Percentiles rank a stretch among this genome's conserved stretches.
phyloP scores from a whole-genome alignment of 92 coral and sea anemone species.

The Palythoa grandiflora region DNA sequence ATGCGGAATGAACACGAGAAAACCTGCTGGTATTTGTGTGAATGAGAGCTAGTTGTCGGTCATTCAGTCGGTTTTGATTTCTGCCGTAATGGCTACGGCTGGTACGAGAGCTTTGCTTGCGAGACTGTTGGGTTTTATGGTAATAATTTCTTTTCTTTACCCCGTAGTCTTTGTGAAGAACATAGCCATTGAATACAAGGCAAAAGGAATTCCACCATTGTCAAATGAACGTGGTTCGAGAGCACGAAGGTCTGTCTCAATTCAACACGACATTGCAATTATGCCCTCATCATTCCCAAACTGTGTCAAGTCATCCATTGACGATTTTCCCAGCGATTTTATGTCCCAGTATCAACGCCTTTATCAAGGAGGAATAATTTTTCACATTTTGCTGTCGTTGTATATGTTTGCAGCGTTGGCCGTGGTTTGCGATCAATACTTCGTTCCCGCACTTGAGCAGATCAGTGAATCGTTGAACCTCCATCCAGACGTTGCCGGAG shows the following conservation, averaged over 20 bases:
- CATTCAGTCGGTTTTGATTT: background rate
- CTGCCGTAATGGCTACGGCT: slow-evolving; percentile 3
- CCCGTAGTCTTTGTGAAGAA: slow-evolving; percentile 65
- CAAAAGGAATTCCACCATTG: slow-evolving; percentile 15
- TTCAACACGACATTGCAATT: background rate
- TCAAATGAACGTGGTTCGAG: background rate
- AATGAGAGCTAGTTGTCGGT: no score
- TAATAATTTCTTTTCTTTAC: slow-evolving; percentile 66
- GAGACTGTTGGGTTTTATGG: slow-evolving; percentile 47
- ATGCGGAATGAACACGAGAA: background rate
- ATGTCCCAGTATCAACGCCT: slow-evolving; percentile 77
- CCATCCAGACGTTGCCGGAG: slow-evolving; percentile 84
- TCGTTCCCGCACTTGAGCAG: slow-evolving; percentile 80
- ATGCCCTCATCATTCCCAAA: slow-evolving; percentile 33
- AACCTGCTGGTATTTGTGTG: no score
- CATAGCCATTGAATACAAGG: background rate
- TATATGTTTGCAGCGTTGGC: slow-evolving; percentile 82
- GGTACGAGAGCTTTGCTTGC: slow-evolving; percentile 7
- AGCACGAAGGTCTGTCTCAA: slow-evolving; percentile 26
- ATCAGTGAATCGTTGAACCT: slow-evolving; percentile 64
- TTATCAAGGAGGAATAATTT: slow-evolving; percentile 61
- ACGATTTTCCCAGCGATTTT: slow-evolving; percentile 79
- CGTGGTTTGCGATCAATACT: slow-evolving; percentile 76
- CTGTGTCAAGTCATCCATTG: slow-evolving; percentile 86
- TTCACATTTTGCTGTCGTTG: slow-evolving; percentile 67